phyloP scores from a whole-genome alignment of 2,113 vertebrate species.

The Maccullochella peelii region DNA sequence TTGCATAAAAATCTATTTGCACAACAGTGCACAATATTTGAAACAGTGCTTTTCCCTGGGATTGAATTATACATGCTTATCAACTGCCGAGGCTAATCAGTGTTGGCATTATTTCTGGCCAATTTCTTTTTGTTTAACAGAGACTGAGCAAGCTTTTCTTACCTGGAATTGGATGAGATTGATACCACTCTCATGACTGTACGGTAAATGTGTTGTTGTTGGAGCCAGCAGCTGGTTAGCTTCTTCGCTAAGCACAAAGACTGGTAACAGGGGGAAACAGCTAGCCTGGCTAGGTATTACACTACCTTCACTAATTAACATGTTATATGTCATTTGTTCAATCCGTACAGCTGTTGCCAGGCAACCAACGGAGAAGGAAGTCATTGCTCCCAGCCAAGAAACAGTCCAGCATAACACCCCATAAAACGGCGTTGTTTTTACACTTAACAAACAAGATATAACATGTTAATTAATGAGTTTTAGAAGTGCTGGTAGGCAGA shows the following conservation, averaged over 20 bases:
- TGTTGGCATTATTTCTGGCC: background rate
- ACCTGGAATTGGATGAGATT: no score
- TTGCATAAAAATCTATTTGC: constrained; percentile 24
- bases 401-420: background rate
- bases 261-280: background rate
- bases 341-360: background rate
- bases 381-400: background rate
- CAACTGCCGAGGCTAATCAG: background rate
- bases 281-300: background rate
- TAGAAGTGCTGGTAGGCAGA: background rate
- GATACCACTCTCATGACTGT: no score
- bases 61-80: constrained; percentile 8
- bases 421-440: background rate
- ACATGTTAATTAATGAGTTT: background rate
- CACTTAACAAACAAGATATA: background rate
- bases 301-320: background rate
- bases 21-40: no score
- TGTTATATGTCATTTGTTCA: background rate
- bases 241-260: background rate
- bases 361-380: background rate
- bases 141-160: background rate
- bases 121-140: background rate
- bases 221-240: background rate
- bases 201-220: background rate
- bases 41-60: constrained; percentile 1